Evolutionary conservation across 2,113 vertebrate species (phyloP).

Genomic region (Syrmaticus mikado): DNA sequence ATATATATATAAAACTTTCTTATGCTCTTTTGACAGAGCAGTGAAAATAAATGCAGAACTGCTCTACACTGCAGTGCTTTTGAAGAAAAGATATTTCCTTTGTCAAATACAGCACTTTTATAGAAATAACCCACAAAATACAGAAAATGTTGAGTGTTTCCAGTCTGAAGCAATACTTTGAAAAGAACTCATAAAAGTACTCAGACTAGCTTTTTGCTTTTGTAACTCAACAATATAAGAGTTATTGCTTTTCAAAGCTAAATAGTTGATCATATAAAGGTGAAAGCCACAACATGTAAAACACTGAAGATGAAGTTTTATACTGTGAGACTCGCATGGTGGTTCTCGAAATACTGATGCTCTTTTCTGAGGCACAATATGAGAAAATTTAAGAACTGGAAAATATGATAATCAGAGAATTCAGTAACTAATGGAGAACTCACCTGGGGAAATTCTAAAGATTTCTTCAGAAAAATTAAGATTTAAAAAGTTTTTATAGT

Average conservation of each 20-base stretch:
- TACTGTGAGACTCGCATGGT: fast-evolving
- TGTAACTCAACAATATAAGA: background rate
- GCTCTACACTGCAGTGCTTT: background rate
- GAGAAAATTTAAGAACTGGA: background rate
- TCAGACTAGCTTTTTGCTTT: background rate
- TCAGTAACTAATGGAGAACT: background rate
- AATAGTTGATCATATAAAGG: background rate
- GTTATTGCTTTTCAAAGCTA: background rate
- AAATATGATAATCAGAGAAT: background rate
- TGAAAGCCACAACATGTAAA: background rate
- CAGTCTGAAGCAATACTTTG: background rate
- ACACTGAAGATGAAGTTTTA: background rate
- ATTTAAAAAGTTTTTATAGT: background rate
- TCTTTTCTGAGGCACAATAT: background rate
- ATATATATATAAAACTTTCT: too few species aligned
- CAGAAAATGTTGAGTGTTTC: background rate
- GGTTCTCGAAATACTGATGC: background rate
- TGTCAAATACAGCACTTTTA: background rate
- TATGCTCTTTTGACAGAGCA: background rate
- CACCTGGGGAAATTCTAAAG: background rate
- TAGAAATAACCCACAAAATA: background rate
- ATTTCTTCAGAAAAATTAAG: background rate
- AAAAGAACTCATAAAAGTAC: background rate
- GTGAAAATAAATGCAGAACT: background rate
- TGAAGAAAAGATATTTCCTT: background rate